Conservation (phyloP, 2,113 vertebrate species). For the Pycnonotus jocosus region DNA sequence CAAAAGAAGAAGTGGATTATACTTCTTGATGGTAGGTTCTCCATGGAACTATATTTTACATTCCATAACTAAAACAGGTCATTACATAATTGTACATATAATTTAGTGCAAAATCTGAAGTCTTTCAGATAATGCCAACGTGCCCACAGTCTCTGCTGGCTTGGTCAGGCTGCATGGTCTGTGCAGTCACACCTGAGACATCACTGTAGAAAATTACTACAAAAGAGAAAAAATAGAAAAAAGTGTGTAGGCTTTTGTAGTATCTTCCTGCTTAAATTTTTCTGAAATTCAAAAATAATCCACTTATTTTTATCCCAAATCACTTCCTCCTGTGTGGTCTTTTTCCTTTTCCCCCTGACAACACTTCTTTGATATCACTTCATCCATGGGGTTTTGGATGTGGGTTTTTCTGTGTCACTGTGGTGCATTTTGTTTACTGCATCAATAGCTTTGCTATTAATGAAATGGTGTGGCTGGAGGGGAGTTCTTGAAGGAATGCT, state of each 20-base stretch:
- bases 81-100: neutral
- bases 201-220: neutral
- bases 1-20: neutral
- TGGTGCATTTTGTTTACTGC: neutral
- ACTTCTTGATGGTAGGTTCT: neutral
- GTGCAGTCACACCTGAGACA: neutral
- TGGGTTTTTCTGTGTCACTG: neutral
- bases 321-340: rapidly evolving
- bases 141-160: neutral
- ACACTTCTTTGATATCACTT: neutral
- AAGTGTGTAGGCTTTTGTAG: rapidly evolving
- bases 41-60: neutral
- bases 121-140: neutral
- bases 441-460: neutral
- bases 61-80: neutral
- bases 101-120: neutral
- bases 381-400: neutral
- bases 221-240: neutral
- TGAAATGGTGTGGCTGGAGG: neutral
- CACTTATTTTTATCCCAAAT: neutral
- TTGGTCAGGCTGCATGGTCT: neutral
- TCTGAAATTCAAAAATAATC: neutral
- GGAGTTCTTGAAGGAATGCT: neutral
- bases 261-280: neutral
- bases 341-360: neutral